Evolutionary conservation across 2,797 vertebrate species (phyloP).

Genomic region (Halcyon chelicuti): DNA sequence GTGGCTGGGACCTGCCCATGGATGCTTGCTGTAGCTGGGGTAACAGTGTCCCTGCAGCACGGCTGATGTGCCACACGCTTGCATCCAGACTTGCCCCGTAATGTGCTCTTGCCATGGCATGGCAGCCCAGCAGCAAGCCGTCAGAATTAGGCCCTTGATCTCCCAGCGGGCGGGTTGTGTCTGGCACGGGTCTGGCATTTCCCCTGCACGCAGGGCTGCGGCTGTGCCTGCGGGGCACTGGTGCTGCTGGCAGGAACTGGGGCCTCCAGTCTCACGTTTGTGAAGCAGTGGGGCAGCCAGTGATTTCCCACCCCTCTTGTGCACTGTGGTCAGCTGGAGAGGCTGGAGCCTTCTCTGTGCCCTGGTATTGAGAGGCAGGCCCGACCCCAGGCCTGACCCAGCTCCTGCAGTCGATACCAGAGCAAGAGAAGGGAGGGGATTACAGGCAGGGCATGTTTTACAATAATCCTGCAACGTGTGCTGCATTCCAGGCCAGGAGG

Average conservation of each 20-base stretch:
- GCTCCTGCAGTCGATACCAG: constrained; percentile 11
- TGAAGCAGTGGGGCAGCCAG: background rate
- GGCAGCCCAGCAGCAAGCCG: background rate
- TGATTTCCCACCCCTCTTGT: accelerated
- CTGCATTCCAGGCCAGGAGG: constrained; percentile 26
- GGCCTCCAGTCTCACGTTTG: background rate
- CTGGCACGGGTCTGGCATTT: background rate
- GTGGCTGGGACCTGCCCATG: background rate
- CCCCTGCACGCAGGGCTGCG: accelerated
- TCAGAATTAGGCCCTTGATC: background rate
- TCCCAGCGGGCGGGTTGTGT: background rate
- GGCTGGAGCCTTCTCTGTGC: background rate
- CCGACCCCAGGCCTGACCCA: background rate
- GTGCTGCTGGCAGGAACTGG: background rate
- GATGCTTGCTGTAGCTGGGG: background rate
- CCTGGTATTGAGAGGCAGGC: background rate
- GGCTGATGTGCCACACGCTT: background rate
- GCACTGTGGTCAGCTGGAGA: background rate
- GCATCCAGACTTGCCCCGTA: background rate
- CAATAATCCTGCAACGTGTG: constrained; percentile 52
- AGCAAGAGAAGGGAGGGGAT: constrained; percentile 51
- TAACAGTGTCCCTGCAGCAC: background rate
- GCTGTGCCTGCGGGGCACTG: background rate
- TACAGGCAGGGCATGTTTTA: constrained; percentile 55
- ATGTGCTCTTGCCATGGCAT: background rate